Evolutionary conservation across 2,797 vertebrate genomes (phyloP).

Genomic region (Pseudochirops cupreus): DNA sequence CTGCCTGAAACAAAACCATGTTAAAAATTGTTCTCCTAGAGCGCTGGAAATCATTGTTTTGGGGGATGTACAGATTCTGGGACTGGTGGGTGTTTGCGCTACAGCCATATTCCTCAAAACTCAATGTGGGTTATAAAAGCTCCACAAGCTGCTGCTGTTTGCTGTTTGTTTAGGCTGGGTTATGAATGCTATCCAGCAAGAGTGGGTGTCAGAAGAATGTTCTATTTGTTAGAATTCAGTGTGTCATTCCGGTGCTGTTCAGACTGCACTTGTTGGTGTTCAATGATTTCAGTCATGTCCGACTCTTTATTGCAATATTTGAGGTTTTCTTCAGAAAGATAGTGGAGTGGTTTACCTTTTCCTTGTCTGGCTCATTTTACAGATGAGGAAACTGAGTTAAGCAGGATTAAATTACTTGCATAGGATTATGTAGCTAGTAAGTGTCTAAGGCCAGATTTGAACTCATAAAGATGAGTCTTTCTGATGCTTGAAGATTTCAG

Average conservation of each 20-base stretch:
- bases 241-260: slow-evolving; percentile 27
- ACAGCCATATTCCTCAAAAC: neutral
- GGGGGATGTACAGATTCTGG: slow-evolving; percentile 4
- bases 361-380: neutral
- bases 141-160: neutral
- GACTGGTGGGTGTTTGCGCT: neutral
- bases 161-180: neutral
- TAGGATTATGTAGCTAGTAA: neutral
- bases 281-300: neutral
- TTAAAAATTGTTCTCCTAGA: neutral
- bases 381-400: neutral
- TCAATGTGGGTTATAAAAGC: neutral
- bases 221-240: slow-evolving; percentile 35
- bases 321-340: neutral
- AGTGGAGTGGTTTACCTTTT: neutral
- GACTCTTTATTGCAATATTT: neutral
- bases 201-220: slow-evolving; percentile 65
- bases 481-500: neutral
- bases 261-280: neutral
- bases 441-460: neutral
- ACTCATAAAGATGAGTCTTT: neutral
- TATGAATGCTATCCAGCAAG: slow-evolving; percentile 43
- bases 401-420: neutral
- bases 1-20: neutral
- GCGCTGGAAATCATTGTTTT: neutral